Evolutionary conservation across 2,797 vertebrate species (phyloP).

Genomic region (Cetoscarus ocellatus): DNA sequence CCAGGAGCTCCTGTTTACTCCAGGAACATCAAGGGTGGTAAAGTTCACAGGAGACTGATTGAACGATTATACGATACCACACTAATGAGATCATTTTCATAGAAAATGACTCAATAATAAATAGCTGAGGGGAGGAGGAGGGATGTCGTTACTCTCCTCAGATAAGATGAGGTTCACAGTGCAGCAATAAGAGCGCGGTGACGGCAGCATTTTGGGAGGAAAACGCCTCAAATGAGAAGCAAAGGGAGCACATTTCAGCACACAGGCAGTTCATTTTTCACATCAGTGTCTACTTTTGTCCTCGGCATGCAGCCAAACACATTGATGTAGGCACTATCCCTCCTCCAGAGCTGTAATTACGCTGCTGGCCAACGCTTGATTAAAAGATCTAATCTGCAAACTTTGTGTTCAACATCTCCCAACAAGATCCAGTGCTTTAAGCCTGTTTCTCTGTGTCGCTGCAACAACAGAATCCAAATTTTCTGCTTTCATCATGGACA

Average conservation of each 20-base stretch:
- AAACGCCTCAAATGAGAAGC: constrained; percentile 59
- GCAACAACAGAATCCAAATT: constrained; percentile 24
- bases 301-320: constrained; percentile 70
- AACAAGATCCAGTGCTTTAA: constrained; percentile 67
- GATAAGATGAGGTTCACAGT: constrained; percentile 47
- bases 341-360: constrained; percentile 75
- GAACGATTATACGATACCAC: constrained; percentile 63
- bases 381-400: constrained; percentile 80
- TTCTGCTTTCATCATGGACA: constrained; percentile 47
- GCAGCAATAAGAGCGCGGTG: constrained; percentile 43
- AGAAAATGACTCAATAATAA: constrained; percentile 68
- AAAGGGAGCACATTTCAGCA: constrained; percentile 61
- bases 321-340: constrained; percentile 71
- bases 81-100: constrained; percentile 69
- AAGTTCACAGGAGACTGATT: constrained; percentile 62
- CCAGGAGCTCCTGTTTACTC: constrained; percentile 30
- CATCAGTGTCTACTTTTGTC: constrained; percentile 73
- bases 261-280: constrained; percentile 71
- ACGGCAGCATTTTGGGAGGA: constrained; percentile 51
- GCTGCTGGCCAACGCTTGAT: constrained; percentile 73
- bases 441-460: constrained; percentile 28
- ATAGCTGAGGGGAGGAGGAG: constrained; percentile 41
- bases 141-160: constrained; percentile 28
- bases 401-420: constrained; percentile 70
- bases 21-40: constrained; percentile 30